Percentiles rank a stretch among this genome's conserved stretches.
Conservation (phyloP, 2,888 invertebrate species). For the Aethes cnicana region DNA sequence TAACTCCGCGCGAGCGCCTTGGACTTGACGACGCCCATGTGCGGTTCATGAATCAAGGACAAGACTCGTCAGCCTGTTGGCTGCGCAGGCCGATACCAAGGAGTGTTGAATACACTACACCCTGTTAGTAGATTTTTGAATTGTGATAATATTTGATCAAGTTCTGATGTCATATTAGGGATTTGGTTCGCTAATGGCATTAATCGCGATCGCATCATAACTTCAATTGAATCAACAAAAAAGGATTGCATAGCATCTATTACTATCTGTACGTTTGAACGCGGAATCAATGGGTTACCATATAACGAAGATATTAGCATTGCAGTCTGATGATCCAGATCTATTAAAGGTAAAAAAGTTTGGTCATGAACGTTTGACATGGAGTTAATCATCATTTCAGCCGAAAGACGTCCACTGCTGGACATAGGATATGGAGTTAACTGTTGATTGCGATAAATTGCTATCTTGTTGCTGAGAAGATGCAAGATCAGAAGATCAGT, state of each 20-base stretch:
- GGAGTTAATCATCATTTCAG: too few species aligned
- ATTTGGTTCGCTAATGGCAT: not conserved
- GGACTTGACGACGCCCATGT: too few species aligned
- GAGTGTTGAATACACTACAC: not conserved
- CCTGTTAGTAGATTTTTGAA: not conserved
- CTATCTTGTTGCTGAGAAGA: not conserved
- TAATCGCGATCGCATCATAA: not conserved
- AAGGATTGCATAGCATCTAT: not conserved
- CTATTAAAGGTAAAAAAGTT: not conserved
- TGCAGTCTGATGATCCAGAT: conserved; percentile 3
- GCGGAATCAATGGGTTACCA: conserved; percentile 15
- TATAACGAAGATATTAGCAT: conserved; percentile 2
- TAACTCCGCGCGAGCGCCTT: too few species aligned
- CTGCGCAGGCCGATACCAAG: not conserved
- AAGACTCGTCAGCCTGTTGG: not conserved
- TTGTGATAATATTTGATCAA: conserved; percentile 1
- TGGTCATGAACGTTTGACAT: not conserved
- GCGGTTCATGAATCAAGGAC: too few species aligned
- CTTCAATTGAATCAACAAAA: not conserved
- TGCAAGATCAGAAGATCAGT: not conserved
- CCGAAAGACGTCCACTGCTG: not conserved
- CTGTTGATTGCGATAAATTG: not conserved
- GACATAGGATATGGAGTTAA: not conserved
- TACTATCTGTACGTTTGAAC: not conserved
- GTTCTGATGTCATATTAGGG: not conserved